Evolutionary conservation across 2,888 invertebrate genomes (phyloP).

Genomic region (Tenthredo livida): DNA sequence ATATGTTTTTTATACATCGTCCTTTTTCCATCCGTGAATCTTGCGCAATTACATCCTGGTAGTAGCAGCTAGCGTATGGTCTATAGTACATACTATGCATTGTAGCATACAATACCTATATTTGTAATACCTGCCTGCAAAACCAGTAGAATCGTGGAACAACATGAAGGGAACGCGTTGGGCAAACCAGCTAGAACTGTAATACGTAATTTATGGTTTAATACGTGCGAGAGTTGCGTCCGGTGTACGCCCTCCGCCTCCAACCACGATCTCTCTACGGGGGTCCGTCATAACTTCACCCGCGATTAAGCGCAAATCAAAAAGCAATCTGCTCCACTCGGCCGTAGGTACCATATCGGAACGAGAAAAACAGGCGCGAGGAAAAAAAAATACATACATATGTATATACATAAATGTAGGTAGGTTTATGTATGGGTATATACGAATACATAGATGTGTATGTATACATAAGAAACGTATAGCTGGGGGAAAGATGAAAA

Average conservation of each 20-base stretch:
- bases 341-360: slow-evolving; percentile 56
- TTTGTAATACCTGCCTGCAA: background rate
- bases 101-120: background rate
- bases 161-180: background rate
- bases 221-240: slow-evolving; percentile 68
- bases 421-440: background rate
- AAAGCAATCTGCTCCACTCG: slow-evolving; percentile 73
- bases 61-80: background rate
- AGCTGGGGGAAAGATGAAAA: slow-evolving; percentile 6
- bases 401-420: background rate
- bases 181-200: background rate
- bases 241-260: slow-evolving; percentile 56
- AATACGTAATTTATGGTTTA: slow-evolving; percentile 74
- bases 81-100: background rate
- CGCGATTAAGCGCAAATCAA: slow-evolving; percentile 77
- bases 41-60: too few relatives aligned
- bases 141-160: background rate
- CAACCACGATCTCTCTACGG: slow-evolving; percentile 62
- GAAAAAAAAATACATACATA: slow-evolving; percentile 18
- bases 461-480: background rate
- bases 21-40: too few relatives aligned
- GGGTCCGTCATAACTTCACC: slow-evolving; percentile 73
- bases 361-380: slow-evolving; percentile 52
- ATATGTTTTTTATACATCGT: too few relatives aligned
- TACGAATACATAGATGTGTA: background rate